Base-by-base conservation (phyloP, 2,113 vertebrate genomes). In the Astur gentilis region DNA sequence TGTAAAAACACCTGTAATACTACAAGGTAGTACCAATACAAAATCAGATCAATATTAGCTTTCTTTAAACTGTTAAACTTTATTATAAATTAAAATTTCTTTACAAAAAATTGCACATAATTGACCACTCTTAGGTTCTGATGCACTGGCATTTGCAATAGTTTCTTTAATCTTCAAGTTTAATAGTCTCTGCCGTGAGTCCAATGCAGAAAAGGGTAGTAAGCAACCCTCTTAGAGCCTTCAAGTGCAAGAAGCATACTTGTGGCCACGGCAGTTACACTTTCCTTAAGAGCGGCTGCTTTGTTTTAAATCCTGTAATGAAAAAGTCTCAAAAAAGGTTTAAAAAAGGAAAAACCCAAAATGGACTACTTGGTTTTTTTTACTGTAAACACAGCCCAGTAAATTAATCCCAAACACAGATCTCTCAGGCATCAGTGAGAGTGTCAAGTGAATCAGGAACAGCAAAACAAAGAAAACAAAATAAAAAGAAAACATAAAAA, bases 91-190 rank as follows among this genome's bases (percentile, higher is more conserved):
- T 98, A 98, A 98, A 98, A 98, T 98, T 98, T 98, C 98, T 98
- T 98, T 98, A 98, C 98, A 98, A 99, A 99, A 98, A 98, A 99
- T 99, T 99, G 98, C 99, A 99, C 99, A 99, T 98, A 98, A 97
- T 98, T 98, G 98, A 98, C 98, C 98, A 98, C 98, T 98, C 98
- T 98, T 97, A 98, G 97, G 98, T 97, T 98, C 98, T 98, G 98
- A 98, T 98, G 98, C 98, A 98, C 98, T 98, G 98, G 98, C 98
- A 98, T 98, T 98, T 98, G 98, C 96, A 98, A 98, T 98, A 96
- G 98, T 97, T 98, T 98, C 97, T 98, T 98, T 98, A 96, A 97
- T 98, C 98, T 98, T 98, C 98, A 98, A 98, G 97, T 97, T 97
- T 98, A 98, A 98, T 98, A 98, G 99, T 99, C 98, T 99, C 98